These are phyloP conservation scores for Turdus rufiventris DNA, from an alignment of 2,113 vertebrate species.

Conservation along the genomic window DNA sequence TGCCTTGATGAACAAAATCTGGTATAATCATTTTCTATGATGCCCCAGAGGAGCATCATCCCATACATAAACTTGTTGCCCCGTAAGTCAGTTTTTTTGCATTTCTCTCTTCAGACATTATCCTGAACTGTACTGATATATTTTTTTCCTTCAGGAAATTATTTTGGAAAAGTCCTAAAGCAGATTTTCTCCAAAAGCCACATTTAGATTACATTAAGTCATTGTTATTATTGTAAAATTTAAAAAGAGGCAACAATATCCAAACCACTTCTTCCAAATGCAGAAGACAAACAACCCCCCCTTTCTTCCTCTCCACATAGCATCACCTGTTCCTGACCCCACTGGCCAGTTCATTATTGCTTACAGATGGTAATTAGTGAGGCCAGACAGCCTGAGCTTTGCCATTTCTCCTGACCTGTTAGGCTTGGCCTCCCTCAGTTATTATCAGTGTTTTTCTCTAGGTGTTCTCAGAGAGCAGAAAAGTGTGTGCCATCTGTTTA, in stretches of 20 bases:
- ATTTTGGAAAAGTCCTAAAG: conserved; percentile 2
- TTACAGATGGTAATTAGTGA: conserved; percentile 60
- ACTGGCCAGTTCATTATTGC: conserved; percentile 49
- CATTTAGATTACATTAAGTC: conserved; percentile 24
- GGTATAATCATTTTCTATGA: conserved; percentile 47
- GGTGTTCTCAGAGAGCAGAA: conserved; percentile 30
- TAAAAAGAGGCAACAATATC: background rate
- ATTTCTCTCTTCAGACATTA: background rate
- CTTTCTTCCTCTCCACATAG: background rate
- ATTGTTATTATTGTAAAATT: background rate
- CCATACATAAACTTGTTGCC: conserved; percentile 22
- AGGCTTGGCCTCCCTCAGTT: background rate
- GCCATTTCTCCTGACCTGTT: conserved; percentile 24
- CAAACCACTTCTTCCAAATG: background rate
- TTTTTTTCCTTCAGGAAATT: conserved; percentile 37
- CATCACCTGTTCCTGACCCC: conserved; percentile 60
- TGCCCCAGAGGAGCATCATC: conserved; percentile 46
- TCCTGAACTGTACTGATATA: background rate
- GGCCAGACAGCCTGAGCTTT: conserved; percentile 54
- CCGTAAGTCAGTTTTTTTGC: conserved; percentile 5
- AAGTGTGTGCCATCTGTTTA: conserved; percentile 58
- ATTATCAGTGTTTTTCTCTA: conserved; percentile 37
- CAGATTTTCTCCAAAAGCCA: conserved; percentile 13
- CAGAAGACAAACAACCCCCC: background rate
- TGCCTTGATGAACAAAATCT: conserved; percentile 58